These are phyloP conservation scores for Syngnathus rostellatus DNA, from an alignment of 2,797 vertebrate species.

Conservation along the genomic window DNA sequence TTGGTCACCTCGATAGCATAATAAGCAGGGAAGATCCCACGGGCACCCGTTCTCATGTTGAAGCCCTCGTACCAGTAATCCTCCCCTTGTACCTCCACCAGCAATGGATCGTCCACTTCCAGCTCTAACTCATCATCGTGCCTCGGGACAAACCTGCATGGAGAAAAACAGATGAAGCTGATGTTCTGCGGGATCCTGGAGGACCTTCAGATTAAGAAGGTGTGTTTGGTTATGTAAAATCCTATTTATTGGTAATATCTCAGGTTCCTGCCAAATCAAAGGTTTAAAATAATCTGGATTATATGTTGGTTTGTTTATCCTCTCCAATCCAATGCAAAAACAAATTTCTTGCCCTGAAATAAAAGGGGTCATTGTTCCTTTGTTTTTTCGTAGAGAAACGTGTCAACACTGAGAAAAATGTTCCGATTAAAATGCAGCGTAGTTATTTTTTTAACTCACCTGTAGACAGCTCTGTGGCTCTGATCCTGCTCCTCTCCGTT, in stretches of 20 bases:
- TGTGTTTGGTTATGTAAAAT: neutral
- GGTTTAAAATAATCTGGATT: constrained; percentile 6
- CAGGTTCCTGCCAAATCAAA: neutral
- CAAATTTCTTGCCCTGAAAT: neutral
- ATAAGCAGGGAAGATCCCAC: constrained; percentile 89
- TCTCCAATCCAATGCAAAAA: constrained; percentile 2
- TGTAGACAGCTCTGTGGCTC: constrained; percentile 90
- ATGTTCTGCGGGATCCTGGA: neutral
- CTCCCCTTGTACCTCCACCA: constrained; percentile 91
- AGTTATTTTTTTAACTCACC: constrained; percentile 61
- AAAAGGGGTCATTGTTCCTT: neutral
- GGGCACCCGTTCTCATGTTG: constrained; percentile 89
- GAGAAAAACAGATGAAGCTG: neutral
- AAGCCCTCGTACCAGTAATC: constrained; percentile 97
- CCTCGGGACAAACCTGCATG: constrained; percentile 85
- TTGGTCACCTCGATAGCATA: constrained; percentile 88
- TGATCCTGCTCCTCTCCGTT: constrained; percentile 90
- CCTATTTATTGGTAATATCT: constrained; percentile 4
- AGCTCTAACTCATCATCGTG: constrained; percentile 91
- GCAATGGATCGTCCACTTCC: constrained; percentile 89
- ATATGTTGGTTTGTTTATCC: constrained; percentile 4
- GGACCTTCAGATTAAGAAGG: neutral
- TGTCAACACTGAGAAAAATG: neutral
- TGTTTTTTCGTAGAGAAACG: neutral
- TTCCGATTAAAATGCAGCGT: neutral